Evolutionary conservation across 2,888 invertebrate species (phyloP), one percentile per base, ranked within the genome.

Genomic region (Ypsolopha scabrella): DNA sequence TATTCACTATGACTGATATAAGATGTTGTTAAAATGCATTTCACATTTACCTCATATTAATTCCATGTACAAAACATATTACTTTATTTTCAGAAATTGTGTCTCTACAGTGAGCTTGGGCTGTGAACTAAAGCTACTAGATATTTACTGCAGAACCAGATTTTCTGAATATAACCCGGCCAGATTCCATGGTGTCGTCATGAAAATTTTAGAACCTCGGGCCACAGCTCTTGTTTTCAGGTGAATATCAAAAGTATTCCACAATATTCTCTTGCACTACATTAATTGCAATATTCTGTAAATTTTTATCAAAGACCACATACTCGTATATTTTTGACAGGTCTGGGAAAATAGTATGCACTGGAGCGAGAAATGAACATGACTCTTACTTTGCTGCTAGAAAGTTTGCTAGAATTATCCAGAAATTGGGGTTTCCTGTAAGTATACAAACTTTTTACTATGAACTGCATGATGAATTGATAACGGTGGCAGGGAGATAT

Each of bases 111-210:
- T 94, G 0, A 91, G 91, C 63, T 80, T 95, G 55, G 90, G 90
- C 13, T 92, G 92, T 68, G 90, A 91, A 66, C 74, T 95, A 52
- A 90, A 93, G 65, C 78, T 95, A 38, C 88, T 91, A 62, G 89
- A 90, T 54, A 93, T 95, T 52, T 94, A 94, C 68, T 91, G 91
- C 55, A 89, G 92, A 50, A 94, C 94, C 4, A 87, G 95, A 57
- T 94, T 93, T 73, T 93, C 94, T 0, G 95, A 95, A 73, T 95
- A 94, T 62, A 94, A 93, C 65, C 95, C 95, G 7, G 89, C 91
- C 6, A 86, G 94, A 58, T 95, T 95, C 68, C 92, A 93, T 64
- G 95, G 94, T 9, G 90, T 95, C 11, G 90, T 95, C 0, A 94
- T 95, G 94, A 89, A 93, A 66, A 92, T 95, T 70, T 80, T 93